Evolutionary conservation across 2,888 invertebrate genomes (phyloP), one percentile per base, ranked within the genome.

Genomic region (Peribatodes rhomboidaria): DNA sequence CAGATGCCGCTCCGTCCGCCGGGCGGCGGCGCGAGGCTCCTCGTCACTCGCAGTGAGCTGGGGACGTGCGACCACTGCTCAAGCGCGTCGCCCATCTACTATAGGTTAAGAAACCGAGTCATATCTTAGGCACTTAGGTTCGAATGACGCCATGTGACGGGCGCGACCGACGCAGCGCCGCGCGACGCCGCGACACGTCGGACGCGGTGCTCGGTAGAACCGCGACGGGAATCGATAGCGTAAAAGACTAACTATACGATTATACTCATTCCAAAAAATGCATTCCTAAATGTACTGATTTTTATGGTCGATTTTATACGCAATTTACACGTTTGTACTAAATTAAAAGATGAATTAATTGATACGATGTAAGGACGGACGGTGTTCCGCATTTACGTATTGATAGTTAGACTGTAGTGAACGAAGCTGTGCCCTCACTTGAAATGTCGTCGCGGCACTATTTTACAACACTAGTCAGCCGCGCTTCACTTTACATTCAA

Each of bases 211-310:
- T n/a, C n/a, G n/a, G n/a, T n/a, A n/a, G n/a, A n/a, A n/a, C n/a
- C n/a, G n/a, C n/a, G n/a, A n/a, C n/a, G n/a, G n/a, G n/a, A n/a
- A n/a, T n/a, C n/a, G n/a, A n/a, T n/a, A n/a, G n/a, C n/a, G n/a
- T n/a, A n/a, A n/a, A n/a, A n/a, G n/a, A n/a, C n/a, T n/a, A n/a
- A n/a, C 27, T 31, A 31, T 14, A 14, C 33, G 14, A 14, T 27
- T 71, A 57, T 74, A 70, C 69, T 79, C 83, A 83, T 84, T 84
- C 84, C 84, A 62, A 47, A 68, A n/a, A 67, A 70, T 39, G 74
- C 81, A 85, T 86, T 85, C 84, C 84, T 73, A 78, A 74, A 77
- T 78, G 72, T 65, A 70, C 69, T 60, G 67, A 67, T 67, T 67
- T 67, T 61, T 49, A 31, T 46, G 27, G 58, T 75, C 68, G 66